A percentile compares a stretch with the other conserved stretches of the same genome.
Conservation (phyloP, 2,797 vertebrate genomes). For the Meriones psammophilus region DNA sequence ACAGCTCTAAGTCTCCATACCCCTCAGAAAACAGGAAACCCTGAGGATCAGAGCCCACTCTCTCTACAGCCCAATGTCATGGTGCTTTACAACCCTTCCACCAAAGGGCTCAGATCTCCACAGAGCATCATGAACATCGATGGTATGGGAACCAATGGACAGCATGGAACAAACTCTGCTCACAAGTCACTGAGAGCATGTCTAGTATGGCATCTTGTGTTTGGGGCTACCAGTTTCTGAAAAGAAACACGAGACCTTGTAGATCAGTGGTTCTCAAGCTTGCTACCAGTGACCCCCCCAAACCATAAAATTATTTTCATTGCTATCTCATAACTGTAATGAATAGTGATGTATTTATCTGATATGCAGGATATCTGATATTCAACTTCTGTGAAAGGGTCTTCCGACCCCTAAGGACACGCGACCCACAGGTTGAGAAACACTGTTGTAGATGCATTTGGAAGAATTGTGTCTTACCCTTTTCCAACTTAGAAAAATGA, state of each 20-base stretch:
- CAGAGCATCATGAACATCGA: neutral
- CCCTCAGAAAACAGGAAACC: neutral
- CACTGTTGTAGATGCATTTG: neutral
- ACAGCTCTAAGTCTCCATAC: neutral
- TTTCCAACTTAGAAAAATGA: slow-evolving; percentile 10
- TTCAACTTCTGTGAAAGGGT: neutral
- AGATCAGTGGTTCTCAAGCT: neutral
- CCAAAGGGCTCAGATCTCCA: neutral
- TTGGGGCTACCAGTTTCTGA: slow-evolving; percentile 39
- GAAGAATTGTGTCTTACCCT: neutral
- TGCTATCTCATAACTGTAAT: neutral
- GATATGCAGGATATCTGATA: neutral
- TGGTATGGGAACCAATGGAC: neutral
- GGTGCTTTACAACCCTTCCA: slow-evolving; percentile 55
- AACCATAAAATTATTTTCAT: neutral
- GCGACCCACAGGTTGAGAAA: neutral
- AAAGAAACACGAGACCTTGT: slow-evolving; percentile 14
- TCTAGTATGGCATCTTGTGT: slow-evolving; percentile 8
- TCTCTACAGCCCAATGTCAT: neutral
- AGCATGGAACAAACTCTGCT: neutral
- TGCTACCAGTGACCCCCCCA: neutral
- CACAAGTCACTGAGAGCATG: slow-evolving; percentile 53
- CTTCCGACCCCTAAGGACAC: neutral
- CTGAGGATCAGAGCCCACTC: neutral
- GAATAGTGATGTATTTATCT: neutral